These are phyloP conservation scores for Gambusia yucatana DNA, from an alignment of 2,797 vertebrate genomes.

Conservation along the genomic window DNA sequence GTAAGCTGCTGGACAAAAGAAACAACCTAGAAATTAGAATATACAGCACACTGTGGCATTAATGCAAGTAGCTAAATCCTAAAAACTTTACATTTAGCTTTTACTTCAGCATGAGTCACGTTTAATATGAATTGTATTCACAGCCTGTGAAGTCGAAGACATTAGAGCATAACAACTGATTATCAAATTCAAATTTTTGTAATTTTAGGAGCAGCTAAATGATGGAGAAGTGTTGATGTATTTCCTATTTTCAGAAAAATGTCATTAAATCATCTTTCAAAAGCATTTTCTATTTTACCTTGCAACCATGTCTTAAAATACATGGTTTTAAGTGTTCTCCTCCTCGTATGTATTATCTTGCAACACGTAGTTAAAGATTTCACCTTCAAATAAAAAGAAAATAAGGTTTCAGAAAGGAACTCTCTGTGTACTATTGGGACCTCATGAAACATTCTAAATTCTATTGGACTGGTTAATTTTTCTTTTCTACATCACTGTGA, in stretches of 20 bases:
- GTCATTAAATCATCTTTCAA: background rate
- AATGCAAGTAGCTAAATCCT: background rate
- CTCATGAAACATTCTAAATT: background rate
- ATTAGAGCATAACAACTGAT: background rate
- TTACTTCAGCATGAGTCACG: background rate
- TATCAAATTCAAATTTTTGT: background rate
- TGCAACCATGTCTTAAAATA: background rate
- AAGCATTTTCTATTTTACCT: background rate
- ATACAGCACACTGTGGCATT: slow-evolving; percentile 5
- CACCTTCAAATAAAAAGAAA: background rate
- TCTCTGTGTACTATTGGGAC: background rate
- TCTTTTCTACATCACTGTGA: background rate
- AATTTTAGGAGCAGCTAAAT: background rate
- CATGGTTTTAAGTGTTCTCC: background rate
- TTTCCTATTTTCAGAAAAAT: background rate
- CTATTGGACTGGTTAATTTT: background rate
- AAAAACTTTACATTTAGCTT: background rate
- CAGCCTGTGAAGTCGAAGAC: background rate
- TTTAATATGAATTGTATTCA: background rate
- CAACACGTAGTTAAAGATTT: background rate
- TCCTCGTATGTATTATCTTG: background rate
- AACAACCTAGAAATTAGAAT: background rate
- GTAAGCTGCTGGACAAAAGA: slow-evolving; percentile 17
- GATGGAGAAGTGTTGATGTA: background rate
- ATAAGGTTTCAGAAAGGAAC: background rate